phyloP scores from a whole-genome alignment of 2,888 invertebrate genomes.

The Nephrotoma guestfalica region DNA sequence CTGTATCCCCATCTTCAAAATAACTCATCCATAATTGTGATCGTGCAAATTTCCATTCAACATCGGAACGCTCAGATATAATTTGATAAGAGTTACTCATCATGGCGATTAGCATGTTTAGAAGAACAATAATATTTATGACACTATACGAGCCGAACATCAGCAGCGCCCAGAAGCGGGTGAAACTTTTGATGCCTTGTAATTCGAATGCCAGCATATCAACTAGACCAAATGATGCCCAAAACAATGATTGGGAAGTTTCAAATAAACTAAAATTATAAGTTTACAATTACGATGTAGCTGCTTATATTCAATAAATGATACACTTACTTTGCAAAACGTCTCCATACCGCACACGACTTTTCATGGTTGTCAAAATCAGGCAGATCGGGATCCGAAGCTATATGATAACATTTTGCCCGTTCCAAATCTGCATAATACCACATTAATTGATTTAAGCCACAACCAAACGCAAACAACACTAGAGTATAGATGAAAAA shows the following conservation, averaged over 20 bases:
- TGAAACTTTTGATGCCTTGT: conserved; percentile 89
- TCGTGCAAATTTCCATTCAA: conserved; percentile 95
- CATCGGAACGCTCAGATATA: conserved; percentile 89
- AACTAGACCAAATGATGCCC: conserved; percentile 94
- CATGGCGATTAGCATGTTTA: conserved; percentile 98
- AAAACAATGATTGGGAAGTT: conserved; percentile 93
- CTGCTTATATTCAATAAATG: neutral
- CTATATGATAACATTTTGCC: conserved; percentile 65
- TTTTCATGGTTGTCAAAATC: conserved; percentile 76
- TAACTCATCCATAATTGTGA: conserved; percentile 96
- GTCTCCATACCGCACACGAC: conserved; percentile 72
- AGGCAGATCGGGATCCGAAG: conserved; percentile 39
- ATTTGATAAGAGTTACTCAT: conserved; percentile 98
- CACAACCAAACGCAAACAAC: conserved; percentile 91
- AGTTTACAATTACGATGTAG: neutral
- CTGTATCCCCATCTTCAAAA: conserved; percentile 82
- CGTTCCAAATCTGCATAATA: conserved; percentile 85
- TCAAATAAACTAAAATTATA: conserved; percentile 70
- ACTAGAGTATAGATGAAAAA: conserved; percentile 89
- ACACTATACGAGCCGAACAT: conserved; percentile 98
- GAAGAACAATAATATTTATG: conserved; percentile 89
- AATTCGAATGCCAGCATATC: conserved; percentile 89
- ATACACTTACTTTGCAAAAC: conserved; percentile 65
- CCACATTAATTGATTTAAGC: conserved; percentile 83
- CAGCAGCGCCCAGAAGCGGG: conserved; percentile 89